Evolutionary conservation across 2,113 vertebrate genomes (phyloP).

Genomic region (Danionella cerebrum): DNA sequence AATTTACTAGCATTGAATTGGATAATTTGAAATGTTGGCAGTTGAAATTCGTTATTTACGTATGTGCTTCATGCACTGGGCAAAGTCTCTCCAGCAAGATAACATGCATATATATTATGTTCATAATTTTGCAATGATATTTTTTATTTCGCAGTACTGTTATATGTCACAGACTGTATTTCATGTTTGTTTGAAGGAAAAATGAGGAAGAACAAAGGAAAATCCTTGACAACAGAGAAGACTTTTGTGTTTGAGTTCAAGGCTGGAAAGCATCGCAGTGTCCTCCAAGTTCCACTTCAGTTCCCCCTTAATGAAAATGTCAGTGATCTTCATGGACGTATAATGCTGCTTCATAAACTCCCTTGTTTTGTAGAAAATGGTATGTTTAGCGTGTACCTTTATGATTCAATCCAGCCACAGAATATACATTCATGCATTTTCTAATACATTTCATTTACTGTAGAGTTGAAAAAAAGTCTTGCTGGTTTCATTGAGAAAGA

Average conservation of each 20-base stretch:
- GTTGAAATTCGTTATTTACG: background rate
- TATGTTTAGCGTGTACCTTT: too few relatives aligned
- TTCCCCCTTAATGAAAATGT: slow-evolving; percentile 82
- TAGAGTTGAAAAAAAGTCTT: slow-evolving; percentile 81
- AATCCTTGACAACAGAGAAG: slow-evolving; percentile 64
- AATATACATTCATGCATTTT: too few relatives aligned
- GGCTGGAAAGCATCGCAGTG: slow-evolving; percentile 70
- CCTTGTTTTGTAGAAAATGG: slow-evolving; percentile 89
- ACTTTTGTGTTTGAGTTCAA: slow-evolving; percentile 83
- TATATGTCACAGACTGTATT: too few relatives aligned
- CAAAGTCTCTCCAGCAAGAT: too few relatives aligned
- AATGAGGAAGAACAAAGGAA: slow-evolving; percentile 82
- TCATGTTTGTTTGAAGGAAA: slow-evolving; percentile 27
- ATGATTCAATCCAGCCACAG: too few relatives aligned
- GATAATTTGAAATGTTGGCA: background rate
- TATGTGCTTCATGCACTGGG: too few relatives aligned
- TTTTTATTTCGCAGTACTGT: too few relatives aligned
- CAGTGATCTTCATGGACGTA: slow-evolving; percentile 78
- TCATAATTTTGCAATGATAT: too few relatives aligned
- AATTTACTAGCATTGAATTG: background rate
- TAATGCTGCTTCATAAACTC: slow-evolving; percentile 84
- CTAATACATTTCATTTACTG: background rate
- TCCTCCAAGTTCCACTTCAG: slow-evolving; percentile 79
- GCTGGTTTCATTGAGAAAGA: slow-evolving; percentile 74
- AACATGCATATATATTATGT: too few relatives aligned